Percentiles rank a stretch among this genome's conserved stretches.
phyloP scores from a whole-genome alignment of 1,140 invertebrate genomes.

The Cepaea nemoralis region DNA sequence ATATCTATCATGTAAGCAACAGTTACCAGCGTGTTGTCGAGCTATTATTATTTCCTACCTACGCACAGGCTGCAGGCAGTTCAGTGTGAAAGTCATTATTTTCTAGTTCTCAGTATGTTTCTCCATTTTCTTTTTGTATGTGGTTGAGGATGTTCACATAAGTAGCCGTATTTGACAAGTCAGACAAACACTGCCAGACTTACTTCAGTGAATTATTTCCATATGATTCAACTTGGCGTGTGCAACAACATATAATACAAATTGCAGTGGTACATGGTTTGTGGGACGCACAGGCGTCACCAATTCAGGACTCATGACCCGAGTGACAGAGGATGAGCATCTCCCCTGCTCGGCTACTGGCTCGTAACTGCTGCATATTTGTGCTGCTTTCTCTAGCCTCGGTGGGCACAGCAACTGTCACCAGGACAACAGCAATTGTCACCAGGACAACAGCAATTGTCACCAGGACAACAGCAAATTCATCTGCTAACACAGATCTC shows the following conservation, averaged over 20 bases:
- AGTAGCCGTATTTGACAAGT: too few relatives aligned
- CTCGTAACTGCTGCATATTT: conserved; percentile 2
- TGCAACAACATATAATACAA: not conserved
- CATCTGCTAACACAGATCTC: not conserved
- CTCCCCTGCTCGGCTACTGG: conserved; percentile 10
- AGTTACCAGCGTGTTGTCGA: too few relatives aligned
- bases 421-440: not conserved
- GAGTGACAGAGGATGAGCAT: conserved; percentile 5
- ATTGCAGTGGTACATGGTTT: not conserved
- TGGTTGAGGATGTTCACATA: too few relatives aligned
- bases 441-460: not conserved
- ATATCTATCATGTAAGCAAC: too few relatives aligned
- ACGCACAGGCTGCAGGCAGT: too few relatives aligned
- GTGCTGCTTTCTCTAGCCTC: not conserved
- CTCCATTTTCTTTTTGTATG: too few relatives aligned
- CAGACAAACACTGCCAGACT: too few relatives aligned
- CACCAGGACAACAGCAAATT: not conserved
- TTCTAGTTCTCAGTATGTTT: too few relatives aligned
- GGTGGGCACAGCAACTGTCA: not conserved
- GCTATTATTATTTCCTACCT: too few relatives aligned
- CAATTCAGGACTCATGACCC: not conserved
- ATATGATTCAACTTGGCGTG: not conserved
- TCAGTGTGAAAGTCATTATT: too few relatives aligned
- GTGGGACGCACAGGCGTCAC: conserved; percentile 6
- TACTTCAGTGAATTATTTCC: not conserved